These are phyloP conservation scores for Heliconius hortense DNA, from an alignment of 2,888 invertebrate species.

Conservation along the genomic window DNA sequence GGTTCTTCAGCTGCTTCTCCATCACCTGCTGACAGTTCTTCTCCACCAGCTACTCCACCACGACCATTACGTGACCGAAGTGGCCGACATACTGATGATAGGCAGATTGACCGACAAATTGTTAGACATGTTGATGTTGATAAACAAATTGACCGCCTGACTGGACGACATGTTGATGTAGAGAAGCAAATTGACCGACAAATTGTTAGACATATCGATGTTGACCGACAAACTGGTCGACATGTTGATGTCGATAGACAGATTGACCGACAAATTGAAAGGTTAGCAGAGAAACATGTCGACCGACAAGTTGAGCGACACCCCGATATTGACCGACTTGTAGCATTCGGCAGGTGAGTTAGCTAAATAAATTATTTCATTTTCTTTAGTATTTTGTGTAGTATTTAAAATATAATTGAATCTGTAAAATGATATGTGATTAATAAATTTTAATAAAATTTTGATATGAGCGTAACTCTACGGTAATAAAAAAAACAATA, in stretches of 20 bases:
- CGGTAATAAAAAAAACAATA: too few species aligned
- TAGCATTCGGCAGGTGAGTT: constrained; percentile 46
- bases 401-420: too few species aligned
- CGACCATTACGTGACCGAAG: constrained; percentile 63
- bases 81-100: constrained; percentile 61
- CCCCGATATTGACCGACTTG: constrained; percentile 64
- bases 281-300: neutral
- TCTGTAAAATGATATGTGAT: too few species aligned
- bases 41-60: constrained; percentile 73
- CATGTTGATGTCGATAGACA: neutral
- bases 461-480: neutral
- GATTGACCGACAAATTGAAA: constrained; percentile 5
- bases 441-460: neutral
- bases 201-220: constrained; percentile 3
- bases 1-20: constrained; percentile 79
- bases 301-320: constrained; percentile 53
- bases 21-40: constrained; percentile 76
- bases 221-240: constrained; percentile 1
- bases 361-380: neutral
- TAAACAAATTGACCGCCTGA: constrained; percentile 3
- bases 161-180: neutral
- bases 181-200: constrained; percentile 8
- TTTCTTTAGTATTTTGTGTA: neutral
- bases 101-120: constrained; percentile 44
- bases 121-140: neutral